Evolutionary conservation across 2,113 vertebrate genomes (phyloP).

Genomic region (Spheniscus mendiculus): DNA sequence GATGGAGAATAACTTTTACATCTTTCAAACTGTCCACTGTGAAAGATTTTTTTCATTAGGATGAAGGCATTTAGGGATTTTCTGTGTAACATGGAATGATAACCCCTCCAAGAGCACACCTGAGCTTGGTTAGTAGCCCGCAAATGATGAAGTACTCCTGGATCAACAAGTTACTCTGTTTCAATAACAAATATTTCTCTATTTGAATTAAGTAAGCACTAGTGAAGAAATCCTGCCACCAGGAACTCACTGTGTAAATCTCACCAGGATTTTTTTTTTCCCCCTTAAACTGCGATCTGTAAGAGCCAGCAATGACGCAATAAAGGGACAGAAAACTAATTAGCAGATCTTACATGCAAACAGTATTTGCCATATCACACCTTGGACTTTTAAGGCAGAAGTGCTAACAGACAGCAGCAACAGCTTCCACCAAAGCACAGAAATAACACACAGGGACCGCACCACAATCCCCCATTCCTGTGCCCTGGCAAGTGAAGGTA

Average conservation of each 20-base stretch:
- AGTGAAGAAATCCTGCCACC: not conserved
- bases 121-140: constrained; percentile 8
- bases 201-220: not conserved
- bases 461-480: accelerated
- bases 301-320: not conserved
- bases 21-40: constrained; percentile 59
- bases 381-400: not conserved
- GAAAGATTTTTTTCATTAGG: constrained; percentile 60
- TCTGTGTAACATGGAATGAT: constrained; percentile 37
- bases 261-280: not conserved
- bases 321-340: not conserved
- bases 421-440: not conserved
- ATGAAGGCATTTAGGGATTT: constrained; percentile 44
- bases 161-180: not conserved
- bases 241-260: not conserved
- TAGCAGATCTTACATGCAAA: not conserved
- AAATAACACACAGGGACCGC: not conserved
- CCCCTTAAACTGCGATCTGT: not conserved
- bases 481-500: too few species aligned
- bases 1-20: constrained; percentile 57
- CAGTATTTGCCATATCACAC: not conserved
- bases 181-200: not conserved
- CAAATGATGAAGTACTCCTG: not conserved
- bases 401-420: not conserved
- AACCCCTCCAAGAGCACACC: not conserved